phyloP scores from a whole-genome alignment of 2,888 invertebrate genomes.

The Rosalia funebris region DNA sequence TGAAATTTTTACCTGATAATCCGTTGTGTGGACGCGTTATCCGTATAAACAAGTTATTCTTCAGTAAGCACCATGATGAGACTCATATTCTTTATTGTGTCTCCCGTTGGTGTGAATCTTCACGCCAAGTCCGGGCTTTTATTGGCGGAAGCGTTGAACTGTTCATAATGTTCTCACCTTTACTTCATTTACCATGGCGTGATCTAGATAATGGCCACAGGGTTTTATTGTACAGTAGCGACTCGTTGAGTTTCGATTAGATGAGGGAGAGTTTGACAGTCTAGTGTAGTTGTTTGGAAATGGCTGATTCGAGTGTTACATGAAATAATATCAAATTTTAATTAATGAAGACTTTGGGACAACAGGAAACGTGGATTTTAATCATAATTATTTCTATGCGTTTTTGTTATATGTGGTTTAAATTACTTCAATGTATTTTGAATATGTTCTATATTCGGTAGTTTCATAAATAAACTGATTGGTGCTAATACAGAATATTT shows the following conservation, averaged over 20 bases:
- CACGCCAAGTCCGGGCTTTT: constrained; percentile 16
- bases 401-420: no score
- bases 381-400: no score
- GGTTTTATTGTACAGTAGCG: constrained; percentile 17
- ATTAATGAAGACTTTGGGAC: no score
- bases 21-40: constrained; percentile 42
- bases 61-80: constrained; percentile 20
- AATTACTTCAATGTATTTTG: no score
- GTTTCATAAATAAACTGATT: no score
- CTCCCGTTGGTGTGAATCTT: constrained; percentile 27
- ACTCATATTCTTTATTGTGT: constrained; percentile 19
- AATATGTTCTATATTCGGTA: no score
- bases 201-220: constrained; percentile 27
- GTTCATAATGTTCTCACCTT: constrained; percentile 30
- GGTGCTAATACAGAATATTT: no score
- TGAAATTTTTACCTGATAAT: constrained; percentile 42
- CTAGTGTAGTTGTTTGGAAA: no score
- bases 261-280: no score
- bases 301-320: no score
- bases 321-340: no score
- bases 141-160: constrained; percentile 30
- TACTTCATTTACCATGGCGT: constrained; percentile 24
- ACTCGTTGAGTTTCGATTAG: constrained; percentile 11
- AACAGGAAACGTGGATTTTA: no score
- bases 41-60: constrained; percentile 42